Conservation (phyloP, 2,113 vertebrate species). For the Rousettus leschenaultii region DNA sequence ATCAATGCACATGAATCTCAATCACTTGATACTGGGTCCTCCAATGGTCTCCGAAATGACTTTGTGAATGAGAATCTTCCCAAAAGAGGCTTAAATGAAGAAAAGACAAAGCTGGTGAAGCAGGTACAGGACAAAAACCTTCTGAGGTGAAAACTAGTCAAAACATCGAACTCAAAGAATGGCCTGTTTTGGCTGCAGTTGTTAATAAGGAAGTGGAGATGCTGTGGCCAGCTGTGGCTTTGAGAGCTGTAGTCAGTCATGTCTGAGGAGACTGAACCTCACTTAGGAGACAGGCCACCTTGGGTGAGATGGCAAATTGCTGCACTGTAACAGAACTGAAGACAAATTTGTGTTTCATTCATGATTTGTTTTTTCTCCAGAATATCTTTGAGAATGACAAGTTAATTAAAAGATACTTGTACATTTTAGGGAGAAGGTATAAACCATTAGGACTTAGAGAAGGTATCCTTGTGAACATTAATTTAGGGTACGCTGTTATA, state of each 20-base stretch:
- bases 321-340: conserved; percentile 89
- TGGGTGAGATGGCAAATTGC: conserved; percentile 86
- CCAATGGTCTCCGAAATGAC: background rate
- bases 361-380: background rate
- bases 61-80: background rate
- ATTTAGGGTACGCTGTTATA: background rate
- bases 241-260: conserved; percentile 86
- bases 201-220: conserved; percentile 90
- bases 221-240: conserved; percentile 86
- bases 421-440: background rate
- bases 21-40: background rate
- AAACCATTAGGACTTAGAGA: background rate
- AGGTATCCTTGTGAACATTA: background rate
- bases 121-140: conserved; percentile 88
- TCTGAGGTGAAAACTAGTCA: conserved; percentile 90
- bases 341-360: conserved; percentile 85
- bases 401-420: background rate
- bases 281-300: conserved; percentile 88
- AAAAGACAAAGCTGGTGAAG: conserved; percentile 81
- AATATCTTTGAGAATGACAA: background rate
- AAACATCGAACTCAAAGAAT: conserved; percentile 94
- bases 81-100: conserved; percentile 67
- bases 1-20: background rate
- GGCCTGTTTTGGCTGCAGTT: conserved; percentile 85
- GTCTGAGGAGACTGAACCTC: conserved; percentile 82